Conservation (phyloP, 2,797 vertebrate genomes). For the Sphaeramia orbicularis region DNA sequence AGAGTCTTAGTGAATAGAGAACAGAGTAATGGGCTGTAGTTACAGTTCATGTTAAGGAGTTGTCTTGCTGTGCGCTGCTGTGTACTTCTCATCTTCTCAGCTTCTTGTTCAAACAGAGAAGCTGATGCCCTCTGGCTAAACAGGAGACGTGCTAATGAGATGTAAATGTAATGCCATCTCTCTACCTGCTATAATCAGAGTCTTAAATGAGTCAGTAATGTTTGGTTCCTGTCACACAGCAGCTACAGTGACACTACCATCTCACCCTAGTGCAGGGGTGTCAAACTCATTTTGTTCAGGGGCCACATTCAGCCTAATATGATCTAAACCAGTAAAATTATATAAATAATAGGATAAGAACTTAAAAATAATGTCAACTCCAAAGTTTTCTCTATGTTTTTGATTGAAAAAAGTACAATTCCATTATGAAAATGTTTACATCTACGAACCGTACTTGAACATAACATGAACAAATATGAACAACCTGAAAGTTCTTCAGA, state of each 20-base stretch:
- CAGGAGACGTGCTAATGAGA: slow-evolving; percentile 13
- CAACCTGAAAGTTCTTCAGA: too few species aligned
- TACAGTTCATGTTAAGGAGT: slow-evolving; percentile 20
- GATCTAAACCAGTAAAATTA: too few species aligned
- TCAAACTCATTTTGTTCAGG: too few species aligned
- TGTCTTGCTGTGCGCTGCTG: neutral
- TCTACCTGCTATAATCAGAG: slow-evolving; percentile 27
- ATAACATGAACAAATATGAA: too few species aligned
- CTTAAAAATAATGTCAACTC: too few species aligned
- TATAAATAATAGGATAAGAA: too few species aligned
- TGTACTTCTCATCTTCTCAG: slow-evolving; percentile 10
- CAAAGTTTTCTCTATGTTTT: too few species aligned
- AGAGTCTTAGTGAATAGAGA: neutral
- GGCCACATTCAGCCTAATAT: too few species aligned
- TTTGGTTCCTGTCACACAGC: slow-evolving; percentile 4
- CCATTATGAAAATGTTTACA: too few species aligned
- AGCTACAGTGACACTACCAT: slow-evolving; percentile 15
- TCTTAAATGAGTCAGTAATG: slow-evolving; percentile 18
- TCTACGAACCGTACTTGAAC: too few species aligned
- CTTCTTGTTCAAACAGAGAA: slow-evolving; percentile 16
- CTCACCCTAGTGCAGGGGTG: too few species aligned
- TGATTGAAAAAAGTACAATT: too few species aligned
- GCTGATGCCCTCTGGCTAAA: slow-evolving; percentile 30
- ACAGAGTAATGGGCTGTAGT: slow-evolving; percentile 18
- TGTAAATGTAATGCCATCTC: slow-evolving; percentile 23